A percentile compares a stretch with the other conserved stretches of the same genome.
These are phyloP conservation scores for Martes martes DNA, from an alignment of 2,113 vertebrate species.

Conservation along the genomic window DNA sequence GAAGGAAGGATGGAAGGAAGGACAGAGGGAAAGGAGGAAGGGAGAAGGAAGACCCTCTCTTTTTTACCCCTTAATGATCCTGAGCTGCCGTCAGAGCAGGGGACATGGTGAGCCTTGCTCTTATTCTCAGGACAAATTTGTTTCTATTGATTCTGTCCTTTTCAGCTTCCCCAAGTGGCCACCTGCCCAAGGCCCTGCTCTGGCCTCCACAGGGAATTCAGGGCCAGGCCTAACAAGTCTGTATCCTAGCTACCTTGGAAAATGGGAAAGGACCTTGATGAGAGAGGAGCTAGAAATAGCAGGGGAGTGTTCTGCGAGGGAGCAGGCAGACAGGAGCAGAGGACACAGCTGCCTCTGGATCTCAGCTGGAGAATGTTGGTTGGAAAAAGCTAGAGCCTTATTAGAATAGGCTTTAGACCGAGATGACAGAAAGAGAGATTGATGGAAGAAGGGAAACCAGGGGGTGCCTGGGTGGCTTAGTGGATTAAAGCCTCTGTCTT, in stretches of 20 bases:
- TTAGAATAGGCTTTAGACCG: neutral
- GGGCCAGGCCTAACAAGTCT: neutral
- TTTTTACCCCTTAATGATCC: neutral
- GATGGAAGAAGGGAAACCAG: neutral
- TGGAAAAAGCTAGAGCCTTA: neutral
- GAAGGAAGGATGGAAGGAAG: neutral
- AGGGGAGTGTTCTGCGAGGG: neutral
- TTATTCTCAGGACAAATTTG: neutral
- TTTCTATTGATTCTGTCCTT: neutral
- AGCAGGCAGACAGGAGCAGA: neutral
- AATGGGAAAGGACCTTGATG: neutral
- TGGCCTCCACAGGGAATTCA: neutral
- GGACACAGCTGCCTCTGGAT: neutral
- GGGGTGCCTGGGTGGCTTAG: no score
- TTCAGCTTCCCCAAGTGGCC: neutral
- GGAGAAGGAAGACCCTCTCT: no score
- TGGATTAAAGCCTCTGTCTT: no score
- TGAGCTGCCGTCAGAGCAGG: neutral
- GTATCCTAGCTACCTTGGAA: constrained; percentile 24
- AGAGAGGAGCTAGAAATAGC: constrained; percentile 48
- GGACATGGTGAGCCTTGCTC: neutral
- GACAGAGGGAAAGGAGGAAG: neutral
- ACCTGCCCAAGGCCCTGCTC: neutral
- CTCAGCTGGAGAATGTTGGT: neutral
- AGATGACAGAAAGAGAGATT: neutral